These are phyloP conservation scores for Cataglyphis rosenhaueri DNA, from an alignment of 2,888 invertebrate species.

Conservation along the genomic window DNA sequence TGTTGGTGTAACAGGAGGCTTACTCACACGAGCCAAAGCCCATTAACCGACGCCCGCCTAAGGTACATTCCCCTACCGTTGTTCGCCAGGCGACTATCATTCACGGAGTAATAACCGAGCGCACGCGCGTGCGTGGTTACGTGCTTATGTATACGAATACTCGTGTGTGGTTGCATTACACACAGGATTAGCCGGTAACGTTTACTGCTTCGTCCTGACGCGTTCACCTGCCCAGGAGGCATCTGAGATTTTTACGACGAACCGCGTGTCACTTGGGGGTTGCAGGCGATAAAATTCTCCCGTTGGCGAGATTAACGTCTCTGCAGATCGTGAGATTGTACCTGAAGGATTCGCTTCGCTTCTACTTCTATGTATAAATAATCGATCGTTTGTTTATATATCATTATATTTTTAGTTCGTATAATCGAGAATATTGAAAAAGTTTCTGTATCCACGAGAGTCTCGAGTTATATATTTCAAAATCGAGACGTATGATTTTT, in stretches of 20 bases:
- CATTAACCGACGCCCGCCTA: constrained; percentile 62
- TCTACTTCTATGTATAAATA: constrained; percentile 35
- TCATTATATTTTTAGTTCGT: background rate
- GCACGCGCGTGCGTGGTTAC: constrained; percentile 38
- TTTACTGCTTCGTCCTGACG: constrained; percentile 75
- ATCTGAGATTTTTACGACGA: constrained; percentile 81
- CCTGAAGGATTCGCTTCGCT: constrained; percentile 53
- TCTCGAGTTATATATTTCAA: background rate
- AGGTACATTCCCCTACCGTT: constrained; percentile 60
- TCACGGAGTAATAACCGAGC: constrained; percentile 75
- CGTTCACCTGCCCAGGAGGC: constrained; percentile 78
- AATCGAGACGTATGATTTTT: background rate
- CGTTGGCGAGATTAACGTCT: constrained; percentile 82
- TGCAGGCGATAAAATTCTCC: constrained; percentile 82
- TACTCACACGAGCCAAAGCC: constrained; percentile 48
- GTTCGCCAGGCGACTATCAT: constrained; percentile 72
- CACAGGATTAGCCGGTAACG: constrained; percentile 71
- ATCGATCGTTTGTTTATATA: constrained; percentile 46
- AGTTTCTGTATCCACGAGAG: background rate
- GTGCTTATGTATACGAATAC: background rate
- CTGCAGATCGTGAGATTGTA: constrained; percentile 60
- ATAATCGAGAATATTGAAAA: background rate
- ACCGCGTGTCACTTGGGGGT: constrained; percentile 78
- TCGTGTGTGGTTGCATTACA: constrained; percentile 57
- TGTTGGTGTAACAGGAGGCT: constrained; percentile 61